Evolutionary conservation across 2,888 invertebrate genomes (phyloP), one percentile per base, ranked within the genome.

Genomic region (Papilio demoleus): DNA sequence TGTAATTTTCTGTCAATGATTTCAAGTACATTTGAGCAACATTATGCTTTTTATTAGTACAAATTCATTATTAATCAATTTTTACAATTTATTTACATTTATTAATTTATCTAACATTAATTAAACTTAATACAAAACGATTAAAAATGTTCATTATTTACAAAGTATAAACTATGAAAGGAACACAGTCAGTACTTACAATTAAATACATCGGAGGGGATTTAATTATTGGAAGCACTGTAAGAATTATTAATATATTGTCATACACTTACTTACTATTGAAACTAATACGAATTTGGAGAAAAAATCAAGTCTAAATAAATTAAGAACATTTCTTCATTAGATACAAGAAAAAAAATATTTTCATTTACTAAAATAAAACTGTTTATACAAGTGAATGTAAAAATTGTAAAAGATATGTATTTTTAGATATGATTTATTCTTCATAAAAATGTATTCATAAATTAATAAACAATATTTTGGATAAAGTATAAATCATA

Each of bases 131-230:
- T 63, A 71, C 22, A 40, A 65, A 66, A 72, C 42, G 27, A 68
- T 71, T 31, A 74, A 74, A 73, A 76, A 77, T n/a, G 76, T 38
- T 63, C 60, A 71, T 70, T 72, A 70, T 75, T 71, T 79, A 80
- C 78, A 81, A 75, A 74, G 70, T 62, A 73, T 74, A 75, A 72
- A 71, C 74, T 76, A 75, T 63, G 59, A 79, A 77, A 80, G 79
- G 79, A 80, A 79, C 80, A 81, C 79, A 78, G 78, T 79, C 76
- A 76, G 73, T 77, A 75, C 73, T 75, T 76, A 77, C 65, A 68
- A 38, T 65, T 87, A 87, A 86, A 74, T 87, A 87, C 85, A 86
- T 70, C 75, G 83, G 83, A 84, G 81, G 80, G 83, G 67, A 75
- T 73, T 69, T 70, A 73, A 59, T 65, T 63, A 19, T 53, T 50